A percentile compares a stretch with the other conserved stretches of the same genome.
Conservation (phyloP, 2,113 vertebrate species). For the Tetraodon nigroviridis region DNA sequence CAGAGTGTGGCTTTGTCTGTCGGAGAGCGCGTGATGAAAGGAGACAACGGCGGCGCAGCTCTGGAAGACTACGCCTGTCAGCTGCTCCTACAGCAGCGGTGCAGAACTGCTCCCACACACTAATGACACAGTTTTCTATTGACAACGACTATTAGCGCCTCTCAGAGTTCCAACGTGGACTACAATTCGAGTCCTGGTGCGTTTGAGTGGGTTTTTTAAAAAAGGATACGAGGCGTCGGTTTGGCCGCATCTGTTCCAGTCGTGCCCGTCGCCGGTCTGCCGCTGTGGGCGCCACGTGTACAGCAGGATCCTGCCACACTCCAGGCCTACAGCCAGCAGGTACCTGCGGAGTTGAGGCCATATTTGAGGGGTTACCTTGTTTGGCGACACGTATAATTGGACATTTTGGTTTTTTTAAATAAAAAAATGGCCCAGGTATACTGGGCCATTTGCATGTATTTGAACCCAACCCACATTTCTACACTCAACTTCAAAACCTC, state of each 20-base stretch:
- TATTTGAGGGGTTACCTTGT: no score
- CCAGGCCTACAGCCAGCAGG: slow-evolving; percentile 85
- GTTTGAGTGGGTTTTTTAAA: background rate
- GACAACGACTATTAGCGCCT: no score
- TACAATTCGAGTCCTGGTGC: background rate
- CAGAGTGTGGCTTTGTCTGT: slow-evolving; percentile 88
- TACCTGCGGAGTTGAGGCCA: slow-evolving; percentile 70
- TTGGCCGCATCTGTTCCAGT: slow-evolving; percentile 80
- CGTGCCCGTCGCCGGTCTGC: slow-evolving; percentile 63
- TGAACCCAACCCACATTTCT: no score
- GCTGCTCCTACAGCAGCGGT: background rate
- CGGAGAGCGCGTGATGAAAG: slow-evolving; percentile 60
- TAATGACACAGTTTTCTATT: background rate
- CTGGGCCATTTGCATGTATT: no score
- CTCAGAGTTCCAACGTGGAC: no score
- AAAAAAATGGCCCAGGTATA: no score
- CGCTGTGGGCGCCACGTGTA: slow-evolving; percentile 80
- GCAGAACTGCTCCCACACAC: background rate
- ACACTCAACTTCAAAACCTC: no score
- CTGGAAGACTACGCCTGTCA: background rate
- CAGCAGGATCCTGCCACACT: slow-evolving; percentile 82
- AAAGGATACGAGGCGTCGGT: slow-evolving; percentile 81
- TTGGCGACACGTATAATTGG: no score
- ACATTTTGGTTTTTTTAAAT: no score
- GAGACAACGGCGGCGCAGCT: slow-evolving; percentile 31